phyloP scores from a whole-genome alignment of 2,797 vertebrate genomes.

The Rhynchonycteris naso region DNA sequence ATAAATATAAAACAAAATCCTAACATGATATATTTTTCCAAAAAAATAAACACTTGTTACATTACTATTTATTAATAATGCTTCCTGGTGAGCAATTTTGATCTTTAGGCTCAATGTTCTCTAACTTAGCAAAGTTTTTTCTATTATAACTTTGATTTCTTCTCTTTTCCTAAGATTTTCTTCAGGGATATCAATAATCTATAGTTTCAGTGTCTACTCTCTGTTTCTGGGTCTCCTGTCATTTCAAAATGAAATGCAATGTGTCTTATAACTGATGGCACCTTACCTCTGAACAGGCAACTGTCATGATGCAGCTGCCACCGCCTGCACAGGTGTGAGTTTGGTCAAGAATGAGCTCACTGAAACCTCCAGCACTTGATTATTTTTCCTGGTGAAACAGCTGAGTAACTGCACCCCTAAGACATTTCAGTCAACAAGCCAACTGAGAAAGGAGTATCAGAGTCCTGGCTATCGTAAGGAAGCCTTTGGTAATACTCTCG shows the following conservation, averaged over 20 bases:
- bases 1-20: background rate
- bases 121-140: background rate
- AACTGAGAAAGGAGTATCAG: background rate
- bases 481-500: background rate
- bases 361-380: background rate
- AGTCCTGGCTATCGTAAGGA: background rate
- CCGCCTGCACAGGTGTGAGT: background rate
- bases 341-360: background rate
- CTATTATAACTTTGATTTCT: conserved; percentile 1
- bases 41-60: background rate
- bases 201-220: background rate
- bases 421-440: background rate
- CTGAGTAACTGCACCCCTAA: background rate
- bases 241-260: background rate
- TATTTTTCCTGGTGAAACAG: background rate
- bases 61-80: background rate
- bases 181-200: background rate
- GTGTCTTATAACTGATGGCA: background rate
- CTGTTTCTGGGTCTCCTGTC: background rate
- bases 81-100: background rate
- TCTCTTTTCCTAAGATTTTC: background rate
- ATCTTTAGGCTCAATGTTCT: background rate
- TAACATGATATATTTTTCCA: background rate
- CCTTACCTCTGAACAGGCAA: background rate
- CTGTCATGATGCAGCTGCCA: background rate